Percentiles rank a stretch among this genome's conserved stretches.
Conservation (phyloP, 2,888 invertebrate genomes). For the Heliconius charithonia region DNA sequence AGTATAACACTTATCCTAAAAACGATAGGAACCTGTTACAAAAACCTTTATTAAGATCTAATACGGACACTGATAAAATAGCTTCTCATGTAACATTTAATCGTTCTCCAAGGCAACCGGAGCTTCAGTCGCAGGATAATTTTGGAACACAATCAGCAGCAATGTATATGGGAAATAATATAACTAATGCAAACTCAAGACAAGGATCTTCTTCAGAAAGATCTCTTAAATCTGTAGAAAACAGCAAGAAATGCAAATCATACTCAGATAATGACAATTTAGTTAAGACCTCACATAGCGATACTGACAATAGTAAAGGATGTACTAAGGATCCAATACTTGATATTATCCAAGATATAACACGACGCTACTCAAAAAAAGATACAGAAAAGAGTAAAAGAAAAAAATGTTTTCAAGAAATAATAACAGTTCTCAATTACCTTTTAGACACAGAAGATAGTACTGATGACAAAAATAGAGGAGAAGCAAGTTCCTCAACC, state of each 20-base stretch:
- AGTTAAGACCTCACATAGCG: conserved; percentile 42
- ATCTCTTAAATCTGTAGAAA: conserved; percentile 34
- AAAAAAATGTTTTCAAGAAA: conserved; percentile 76
- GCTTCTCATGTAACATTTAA: conserved; percentile 40
- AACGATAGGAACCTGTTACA: conserved; percentile 51
- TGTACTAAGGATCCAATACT: conserved; percentile 61
- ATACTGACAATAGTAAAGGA: conserved; percentile 48
- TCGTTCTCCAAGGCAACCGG: conserved; percentile 39
- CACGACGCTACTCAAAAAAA: conserved; percentile 73
- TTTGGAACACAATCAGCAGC: conserved; percentile 14
- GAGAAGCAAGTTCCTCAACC: conserved; percentile 39
- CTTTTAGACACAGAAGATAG: conserved; percentile 74
- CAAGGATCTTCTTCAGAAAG: conserved; percentile 31
- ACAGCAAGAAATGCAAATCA: conserved; percentile 39
- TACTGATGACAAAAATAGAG: conserved; percentile 52
- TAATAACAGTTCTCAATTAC: conserved; percentile 71
- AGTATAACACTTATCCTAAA: conserved; percentile 65
- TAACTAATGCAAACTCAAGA: conserved; percentile 15
- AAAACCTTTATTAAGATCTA: conserved; percentile 59
- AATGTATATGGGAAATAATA: conserved; percentile 9
- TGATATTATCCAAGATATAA: conserved; percentile 71
- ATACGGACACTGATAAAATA: conserved; percentile 60
- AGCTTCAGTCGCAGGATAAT: conserved; percentile 34
- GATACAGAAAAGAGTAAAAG: conserved; percentile 64
- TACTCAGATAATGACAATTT: conserved; percentile 38